These are phyloP conservation scores for Heteropelma amictum DNA, from an alignment of 2,888 invertebrate genomes.

Conservation along the genomic window DNA sequence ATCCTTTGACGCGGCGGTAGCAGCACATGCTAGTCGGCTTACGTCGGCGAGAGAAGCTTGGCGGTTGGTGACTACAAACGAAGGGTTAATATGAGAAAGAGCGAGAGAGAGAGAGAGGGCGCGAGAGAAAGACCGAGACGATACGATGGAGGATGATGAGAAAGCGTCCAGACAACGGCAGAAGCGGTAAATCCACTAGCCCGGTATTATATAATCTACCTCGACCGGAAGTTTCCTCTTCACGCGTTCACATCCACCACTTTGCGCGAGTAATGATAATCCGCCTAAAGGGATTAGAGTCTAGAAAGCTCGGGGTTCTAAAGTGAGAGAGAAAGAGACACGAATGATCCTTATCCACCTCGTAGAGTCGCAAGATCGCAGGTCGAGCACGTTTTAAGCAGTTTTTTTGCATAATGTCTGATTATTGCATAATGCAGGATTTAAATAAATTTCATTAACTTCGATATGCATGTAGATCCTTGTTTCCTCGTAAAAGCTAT, in stretches of 20 bases:
- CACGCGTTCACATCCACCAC: constrained; percentile 48
- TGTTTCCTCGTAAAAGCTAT: too few relatives aligned
- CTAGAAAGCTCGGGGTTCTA: constrained; percentile 42
- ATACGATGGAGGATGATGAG: constrained; percentile 25
- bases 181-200: constrained; percentile 47
- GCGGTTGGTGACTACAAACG: constrained; percentile 38
- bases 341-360: not conserved
- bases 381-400: constrained; percentile 36
- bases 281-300: constrained; percentile 64
- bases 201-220: constrained; percentile 37
- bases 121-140: not conserved
- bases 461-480: too few relatives aligned
- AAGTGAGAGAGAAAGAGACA: constrained; percentile 10
- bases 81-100: constrained; percentile 25
- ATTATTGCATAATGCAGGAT: constrained; percentile 7
- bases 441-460: too few relatives aligned
- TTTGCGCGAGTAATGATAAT: constrained; percentile 66
- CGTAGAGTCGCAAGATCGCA: constrained; percentile 39
- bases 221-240: constrained; percentile 23
- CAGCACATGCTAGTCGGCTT: constrained; percentile 14
- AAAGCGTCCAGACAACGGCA: constrained; percentile 34
- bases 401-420: constrained; percentile 26
- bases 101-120: not conserved
- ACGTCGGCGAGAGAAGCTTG: constrained; percentile 8
- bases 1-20: constrained; percentile 31